Base-by-base conservation (phyloP, 2,797 vertebrate genomes). In the Erpetoichthys calabaricus region DNA sequence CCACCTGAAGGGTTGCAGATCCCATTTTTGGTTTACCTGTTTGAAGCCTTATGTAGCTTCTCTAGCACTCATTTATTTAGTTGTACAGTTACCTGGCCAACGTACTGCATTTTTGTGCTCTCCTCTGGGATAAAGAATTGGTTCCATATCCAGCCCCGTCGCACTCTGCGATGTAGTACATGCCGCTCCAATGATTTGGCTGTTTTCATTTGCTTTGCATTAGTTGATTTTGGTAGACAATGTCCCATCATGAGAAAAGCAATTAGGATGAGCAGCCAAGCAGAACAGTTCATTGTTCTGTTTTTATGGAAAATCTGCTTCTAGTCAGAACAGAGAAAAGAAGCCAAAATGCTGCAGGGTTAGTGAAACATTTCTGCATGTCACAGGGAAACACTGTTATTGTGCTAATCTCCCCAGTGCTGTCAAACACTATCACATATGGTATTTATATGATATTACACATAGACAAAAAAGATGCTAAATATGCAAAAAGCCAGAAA, bases 81-180 rank as follows among this genome's bases (percentile, higher is more conserved):
- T 25, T 25, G 25, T 25, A 25, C 25, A 64, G n/a, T 91, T 91
- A 99, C 96, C 93, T 88, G 88, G 68, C 90, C 91, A 69, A 96
- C 74, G 63, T 79, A 76, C 6, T 81, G 71, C 52, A 74, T 79
- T 58, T 65, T 65, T 3, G 63, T 70, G 75, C 89, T 82, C 67
- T 97, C 92, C 72, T 99, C 93, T 0, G 76, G 85, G 56, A 80
- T 89, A 76, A 85, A 86, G 68, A 94, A 67, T 58, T 88, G 87
- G 47, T 87, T 89, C 89, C 90, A 91, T 62, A 90, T 73, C 89
- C 91, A 93, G 61, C 71, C 74, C 62, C 89, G 87, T 75, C 80
- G 83, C 62, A 80, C 72, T 71, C 86, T 80, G 6, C 51, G 73
- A 58, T 76, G 75, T 3, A 59, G 68, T 62, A 63, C 52, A 4